phyloP scores from a whole-genome alignment of 2,888 invertebrate genomes.

The Plebejus anna region DNA sequence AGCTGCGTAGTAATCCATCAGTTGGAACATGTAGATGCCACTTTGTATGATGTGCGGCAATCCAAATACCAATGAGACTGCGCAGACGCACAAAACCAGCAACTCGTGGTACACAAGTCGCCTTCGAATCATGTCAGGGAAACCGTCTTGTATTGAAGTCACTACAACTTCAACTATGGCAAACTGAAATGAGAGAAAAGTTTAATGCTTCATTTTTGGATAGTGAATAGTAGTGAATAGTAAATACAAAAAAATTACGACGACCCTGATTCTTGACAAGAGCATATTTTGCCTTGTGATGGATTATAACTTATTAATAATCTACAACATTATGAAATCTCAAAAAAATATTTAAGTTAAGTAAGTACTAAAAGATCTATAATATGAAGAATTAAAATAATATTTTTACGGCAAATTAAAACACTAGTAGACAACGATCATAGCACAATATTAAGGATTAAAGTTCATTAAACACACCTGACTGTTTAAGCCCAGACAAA shows the following conservation, averaged over 20 bases:
- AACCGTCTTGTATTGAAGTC: conserved; percentile 95
- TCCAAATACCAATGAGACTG: conserved; percentile 90
- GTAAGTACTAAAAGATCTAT: too few relatives aligned
- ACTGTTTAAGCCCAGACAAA: conserved; percentile 92
- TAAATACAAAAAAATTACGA: too few relatives aligned
- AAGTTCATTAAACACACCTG: conserved; percentile 78
- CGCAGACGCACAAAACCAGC: conserved; percentile 89
- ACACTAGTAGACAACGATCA: too few relatives aligned
- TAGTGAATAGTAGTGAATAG: neutral
- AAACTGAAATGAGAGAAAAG: conserved; percentile 82
- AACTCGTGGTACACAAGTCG: conserved; percentile 92
- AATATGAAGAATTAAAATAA: too few relatives aligned
- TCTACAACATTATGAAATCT: too few relatives aligned
- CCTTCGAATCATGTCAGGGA: conserved; percentile 91
- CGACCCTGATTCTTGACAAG: too few relatives aligned
- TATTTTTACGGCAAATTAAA: too few relatives aligned
- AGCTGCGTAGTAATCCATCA: conserved; percentile 96
- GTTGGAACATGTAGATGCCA: conserved; percentile 94
- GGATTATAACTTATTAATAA: too few relatives aligned
- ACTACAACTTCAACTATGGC: conserved; percentile 97
- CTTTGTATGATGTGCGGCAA: conserved; percentile 94
- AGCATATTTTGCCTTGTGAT: too few relatives aligned
- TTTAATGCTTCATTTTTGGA: neutral
- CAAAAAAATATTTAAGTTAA: too few relatives aligned
- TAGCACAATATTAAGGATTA: neutral